Evolutionary conservation across 2,113 vertebrate species (phyloP).

Genomic region (Cololabis saira): DNA sequence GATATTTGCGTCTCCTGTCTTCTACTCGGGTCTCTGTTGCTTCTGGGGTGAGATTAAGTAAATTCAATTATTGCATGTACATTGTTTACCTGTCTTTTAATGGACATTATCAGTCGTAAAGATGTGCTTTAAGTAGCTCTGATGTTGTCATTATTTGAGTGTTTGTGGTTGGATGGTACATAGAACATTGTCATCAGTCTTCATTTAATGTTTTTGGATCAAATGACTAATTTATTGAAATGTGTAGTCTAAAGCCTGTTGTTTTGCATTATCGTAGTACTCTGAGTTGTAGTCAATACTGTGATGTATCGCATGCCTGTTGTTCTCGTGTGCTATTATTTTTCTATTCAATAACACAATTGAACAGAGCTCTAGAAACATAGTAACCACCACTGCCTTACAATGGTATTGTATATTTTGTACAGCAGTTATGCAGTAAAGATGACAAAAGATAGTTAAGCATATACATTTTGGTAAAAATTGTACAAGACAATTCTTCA

Average conservation of each 20-base stretch:
- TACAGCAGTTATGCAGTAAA: neutral
- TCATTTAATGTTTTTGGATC: neutral
- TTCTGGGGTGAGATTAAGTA: constrained; percentile 10
- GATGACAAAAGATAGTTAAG: neutral
- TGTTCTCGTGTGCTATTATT: neutral
- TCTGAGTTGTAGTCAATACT: neutral
- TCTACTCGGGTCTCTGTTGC: neutral
- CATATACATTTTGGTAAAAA: neutral
- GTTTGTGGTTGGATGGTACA: neutral
- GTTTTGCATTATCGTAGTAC: neutral
- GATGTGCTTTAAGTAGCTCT: neutral
- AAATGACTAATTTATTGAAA: neutral
- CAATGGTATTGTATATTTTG: constrained; percentile 13
- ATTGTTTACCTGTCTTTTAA: neutral
- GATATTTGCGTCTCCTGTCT: too few relatives aligned
- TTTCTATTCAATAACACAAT: neutral
- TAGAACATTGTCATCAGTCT: neutral
- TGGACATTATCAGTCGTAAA: too few relatives aligned
- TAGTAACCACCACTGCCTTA: neutral
- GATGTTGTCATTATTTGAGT: neutral
- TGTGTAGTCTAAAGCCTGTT: neutral
- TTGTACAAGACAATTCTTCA: neutral
- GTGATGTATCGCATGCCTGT: neutral
- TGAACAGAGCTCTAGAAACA: neutral
- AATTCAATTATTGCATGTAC: neutral